Evolutionary conservation across 2,888 invertebrate species (phyloP), one percentile per base, ranked within the genome.

Genomic region (Drosophila hamatofila): DNA sequence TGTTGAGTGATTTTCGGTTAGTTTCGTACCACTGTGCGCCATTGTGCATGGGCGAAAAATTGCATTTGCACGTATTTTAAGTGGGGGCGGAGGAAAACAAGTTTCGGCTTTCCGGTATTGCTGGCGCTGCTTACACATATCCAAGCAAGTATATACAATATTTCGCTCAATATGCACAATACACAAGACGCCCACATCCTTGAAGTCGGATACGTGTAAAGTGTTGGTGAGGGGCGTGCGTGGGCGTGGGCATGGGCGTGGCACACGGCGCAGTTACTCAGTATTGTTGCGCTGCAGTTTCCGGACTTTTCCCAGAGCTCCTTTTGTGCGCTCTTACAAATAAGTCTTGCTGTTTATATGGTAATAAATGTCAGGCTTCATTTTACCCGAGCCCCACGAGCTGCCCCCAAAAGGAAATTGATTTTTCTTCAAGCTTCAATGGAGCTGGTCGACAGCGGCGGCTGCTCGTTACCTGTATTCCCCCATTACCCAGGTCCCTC

Each of bases 281-380:
- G 63, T 64, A 82, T 80, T 86, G 79, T 79, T 81, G 80, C 69
- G 72, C 75, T 80, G 83, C 82, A 83, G 78, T 80, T 84, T 84
- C 78, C 83, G 64, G 66, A 46, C 72, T 60, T 63, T 72, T 75
- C 74, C 71, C 71, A 74, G 27, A 46, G 73, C 68, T 70, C 41
- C 66, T 56, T 79, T 68, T 61, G 68, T 65, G 54, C 46, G 67
- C 60, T 44, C 72, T 75, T 60, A 67, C 80, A 66, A 65, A 84
- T 78, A 79, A 79, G 83, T 79, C 72, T 69, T 72, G 73, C 78
- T 83, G 73, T 83, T 81, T 84, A 88, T 85, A 85, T 85, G 84
- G 86, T 84, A 88, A 86, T 86, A 86, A 86, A 86, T 82, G 86
- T 88, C 88, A 82, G 87, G 65, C 73, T 75, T 77, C 79, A 79